Percentiles rank a stretch among this genome's conserved stretches.
Conservation (phyloP, 2,797 vertebrate species). For the Hephaestus fuliginosus region DNA sequence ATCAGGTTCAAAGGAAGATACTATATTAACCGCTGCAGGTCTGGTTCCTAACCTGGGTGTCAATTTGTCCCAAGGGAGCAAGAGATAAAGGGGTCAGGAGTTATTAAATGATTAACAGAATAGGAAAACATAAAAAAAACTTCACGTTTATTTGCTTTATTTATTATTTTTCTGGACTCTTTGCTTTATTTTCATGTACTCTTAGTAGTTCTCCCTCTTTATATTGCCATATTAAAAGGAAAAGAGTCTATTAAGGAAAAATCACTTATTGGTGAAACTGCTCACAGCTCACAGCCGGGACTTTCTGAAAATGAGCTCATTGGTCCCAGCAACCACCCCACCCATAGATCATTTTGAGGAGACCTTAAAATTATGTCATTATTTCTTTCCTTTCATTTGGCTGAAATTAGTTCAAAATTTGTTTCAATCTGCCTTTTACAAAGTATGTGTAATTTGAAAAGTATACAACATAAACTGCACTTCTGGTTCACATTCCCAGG, state of each 20-base stretch:
- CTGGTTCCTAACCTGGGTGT: not conserved
- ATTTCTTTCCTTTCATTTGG: no score
- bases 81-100: not conserved
- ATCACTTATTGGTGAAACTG: not conserved
- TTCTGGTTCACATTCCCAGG: not conserved
- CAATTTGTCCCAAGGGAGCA: not conserved
- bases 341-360: no score
- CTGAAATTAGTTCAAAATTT: not conserved
- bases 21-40: not conserved
- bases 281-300: not conserved
- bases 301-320: no score
- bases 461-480: not conserved
- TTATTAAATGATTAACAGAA: constrained; percentile 19
- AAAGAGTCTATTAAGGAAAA: not conserved
- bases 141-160: no score
- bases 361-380: no score
- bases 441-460: not conserved
- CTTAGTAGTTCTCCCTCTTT: not conserved
- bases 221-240: not conserved
- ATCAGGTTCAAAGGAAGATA: not conserved
- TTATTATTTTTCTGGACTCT: not conserved
- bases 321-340: no score
- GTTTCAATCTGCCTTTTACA: not conserved
- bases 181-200: not conserved
- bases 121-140: not conserved